phyloP scores from a whole-genome alignment of 2,797 vertebrate species.

The Eurystomus glaucurus region DNA sequence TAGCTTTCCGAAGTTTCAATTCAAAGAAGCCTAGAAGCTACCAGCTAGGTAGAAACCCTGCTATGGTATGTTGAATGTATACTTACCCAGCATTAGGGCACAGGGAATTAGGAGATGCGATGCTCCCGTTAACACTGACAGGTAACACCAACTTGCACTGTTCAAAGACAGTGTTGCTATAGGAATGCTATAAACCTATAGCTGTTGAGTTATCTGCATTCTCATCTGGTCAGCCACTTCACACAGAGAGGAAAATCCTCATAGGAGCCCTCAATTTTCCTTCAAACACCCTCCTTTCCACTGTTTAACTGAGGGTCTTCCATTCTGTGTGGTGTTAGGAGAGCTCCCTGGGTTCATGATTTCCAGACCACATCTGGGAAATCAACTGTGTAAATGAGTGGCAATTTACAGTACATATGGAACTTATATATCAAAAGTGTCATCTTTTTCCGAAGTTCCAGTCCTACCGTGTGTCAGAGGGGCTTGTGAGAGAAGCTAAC shows the following conservation, averaged over 20 bases:
- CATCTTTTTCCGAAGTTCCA: neutral
- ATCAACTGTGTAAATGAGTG: neutral
- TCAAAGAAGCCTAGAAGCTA: neutral
- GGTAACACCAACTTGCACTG: neutral
- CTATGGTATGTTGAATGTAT: neutral
- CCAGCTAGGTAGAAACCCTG: neutral
- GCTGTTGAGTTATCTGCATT: neutral
- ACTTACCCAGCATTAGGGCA: neutral
- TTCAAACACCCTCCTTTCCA: neutral
- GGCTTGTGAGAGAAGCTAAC: neutral
- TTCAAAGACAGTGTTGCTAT: neutral
- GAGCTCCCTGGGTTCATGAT: neutral
- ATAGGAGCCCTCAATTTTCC: neutral
- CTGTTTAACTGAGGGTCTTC: neutral
- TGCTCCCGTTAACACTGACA: neutral
- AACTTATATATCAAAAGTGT: neutral
- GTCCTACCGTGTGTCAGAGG: neutral
- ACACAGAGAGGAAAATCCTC: neutral
- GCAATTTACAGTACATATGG: neutral
- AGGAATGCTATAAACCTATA: neutral
- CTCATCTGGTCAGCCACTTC: neutral
- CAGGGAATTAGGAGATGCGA: neutral
- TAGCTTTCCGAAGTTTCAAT: neutral
- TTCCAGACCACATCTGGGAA: neutral
- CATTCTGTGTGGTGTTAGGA: neutral